Base-by-base conservation (phyloP, 1,140 invertebrate genomes). In the Centruroides vittatus region DNA sequence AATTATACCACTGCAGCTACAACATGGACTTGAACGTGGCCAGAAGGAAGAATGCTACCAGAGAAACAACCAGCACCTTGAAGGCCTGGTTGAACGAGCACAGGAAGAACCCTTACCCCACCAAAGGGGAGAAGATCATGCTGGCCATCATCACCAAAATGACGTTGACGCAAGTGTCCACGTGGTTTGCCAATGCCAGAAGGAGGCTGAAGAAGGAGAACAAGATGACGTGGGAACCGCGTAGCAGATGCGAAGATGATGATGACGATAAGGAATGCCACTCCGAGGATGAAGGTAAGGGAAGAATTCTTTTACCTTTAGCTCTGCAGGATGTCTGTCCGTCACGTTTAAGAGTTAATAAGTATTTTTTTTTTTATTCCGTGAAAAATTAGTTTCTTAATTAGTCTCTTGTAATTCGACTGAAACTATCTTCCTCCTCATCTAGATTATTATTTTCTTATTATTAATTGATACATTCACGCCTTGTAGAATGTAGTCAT, bases 1-100 rank as follows among this genome's bases (percentile, higher is more conserved):
- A 41, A 51, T 51, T 78, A 12, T 81, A 79, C 60, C 84, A 82
- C 23, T 11, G 7, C 34, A 64, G 63, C 34, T 64, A 53, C 36
- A 59, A 61, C 35, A 54, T 59, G 8, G 59, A 60, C 3, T 57
- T 60, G 23, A 61, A 55, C 12, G 63, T 88, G 1, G 87, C 89
- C 34, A 78, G 93, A 69, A 79, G 94, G 66, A 97, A 98, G 79
- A 98, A 98, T 78, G 95, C 94, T 23, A 98, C 95, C 23, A 77
- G 94, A 59, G 94, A 98, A 77, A 98, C 93, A 34, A 98, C 94
- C 23, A 93, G 88, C 73, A 96, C 93, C 5, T 76, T 98, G 5
- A 98, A 98, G 76, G 78, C 79, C 79, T 96, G 94, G 96, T 76
- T 96, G 79, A 67, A 84, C 84, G 72, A 97, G 85, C 79, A 86